phyloP scores from a whole-genome alignment of 2,113 vertebrate species.

The Callorhinus ursinus region DNA sequence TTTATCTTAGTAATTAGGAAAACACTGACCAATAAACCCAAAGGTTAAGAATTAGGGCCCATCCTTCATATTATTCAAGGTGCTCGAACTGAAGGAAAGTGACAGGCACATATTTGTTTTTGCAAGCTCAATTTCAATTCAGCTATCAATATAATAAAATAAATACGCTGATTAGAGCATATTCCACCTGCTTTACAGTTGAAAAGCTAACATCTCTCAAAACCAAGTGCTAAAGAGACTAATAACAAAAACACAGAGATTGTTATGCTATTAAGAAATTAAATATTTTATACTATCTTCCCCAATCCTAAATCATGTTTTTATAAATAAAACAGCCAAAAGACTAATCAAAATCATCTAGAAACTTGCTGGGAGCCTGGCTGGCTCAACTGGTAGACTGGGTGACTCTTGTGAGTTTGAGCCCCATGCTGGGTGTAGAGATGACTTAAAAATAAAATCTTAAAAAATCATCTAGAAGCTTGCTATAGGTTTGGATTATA shows the following conservation, averaged over 20 bases:
- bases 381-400: background rate
- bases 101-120: background rate
- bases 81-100: slow-evolving; percentile 23
- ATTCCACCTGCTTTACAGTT: background rate
- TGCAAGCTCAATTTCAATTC: slow-evolving; percentile 13
- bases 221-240: slow-evolving; percentile 3
- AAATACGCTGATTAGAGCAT: background rate
- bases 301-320: slow-evolving; percentile 23
- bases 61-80: background rate
- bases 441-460: background rate
- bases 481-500: background rate
- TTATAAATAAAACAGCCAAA: background rate
- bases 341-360: slow-evolving; percentile 10
- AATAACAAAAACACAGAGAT: slow-evolving; percentile 16
- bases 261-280: slow-evolving; percentile 14
- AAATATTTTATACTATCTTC: background rate
- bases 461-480: background rate
- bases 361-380: background rate
- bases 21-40: background rate
- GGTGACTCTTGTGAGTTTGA: background rate
- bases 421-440: background rate
- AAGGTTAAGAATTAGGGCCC: background rate
- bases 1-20: background rate
- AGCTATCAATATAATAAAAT: slow-evolving; percentile 21
- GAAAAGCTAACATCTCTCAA: background rate